Evolutionary conservation across 2,888 invertebrate genomes (phyloP).

Genomic region (Vesta saturnalis): DNA sequence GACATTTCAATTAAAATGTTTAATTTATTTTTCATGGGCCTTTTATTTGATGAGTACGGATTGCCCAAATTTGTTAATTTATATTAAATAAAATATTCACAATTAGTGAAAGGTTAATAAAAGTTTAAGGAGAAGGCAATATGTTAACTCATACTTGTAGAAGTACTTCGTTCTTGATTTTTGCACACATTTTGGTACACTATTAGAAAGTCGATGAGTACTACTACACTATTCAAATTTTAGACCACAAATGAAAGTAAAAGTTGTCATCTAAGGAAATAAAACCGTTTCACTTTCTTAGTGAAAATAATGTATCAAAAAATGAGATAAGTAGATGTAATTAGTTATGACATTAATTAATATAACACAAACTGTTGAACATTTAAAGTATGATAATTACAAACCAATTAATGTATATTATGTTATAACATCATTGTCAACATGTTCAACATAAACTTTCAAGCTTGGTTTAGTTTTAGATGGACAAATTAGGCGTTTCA

Average conservation of each 20-base stretch:
- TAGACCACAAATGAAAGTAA: background rate
- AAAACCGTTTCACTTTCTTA: background rate
- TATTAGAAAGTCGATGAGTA: background rate
- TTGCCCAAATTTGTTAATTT: background rate
- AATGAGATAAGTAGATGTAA: background rate
- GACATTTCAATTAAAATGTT: background rate
- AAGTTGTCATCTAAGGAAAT: background rate
- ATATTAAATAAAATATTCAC: background rate
- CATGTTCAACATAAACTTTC: background rate
- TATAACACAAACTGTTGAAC: background rate
- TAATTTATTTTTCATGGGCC: background rate
- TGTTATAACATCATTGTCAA: background rate
- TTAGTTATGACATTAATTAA: background rate
- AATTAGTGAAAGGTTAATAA: background rate
- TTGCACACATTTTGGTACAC: background rate
- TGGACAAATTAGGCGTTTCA: constrained; percentile 25
- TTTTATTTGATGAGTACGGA: background rate
- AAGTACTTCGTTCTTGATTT: background rate
- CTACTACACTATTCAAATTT: background rate
- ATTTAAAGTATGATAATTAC: background rate
- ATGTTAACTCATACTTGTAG: background rate
- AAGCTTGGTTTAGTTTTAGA: background rate
- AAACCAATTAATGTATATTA: background rate
- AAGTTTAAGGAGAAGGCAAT: background rate
- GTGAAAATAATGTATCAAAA: too few relatives aligned